These are phyloP conservation scores for Siderastrea radians DNA, from an alignment of 92 coral and sea anemone genomes.

Conservation along the genomic window DNA sequence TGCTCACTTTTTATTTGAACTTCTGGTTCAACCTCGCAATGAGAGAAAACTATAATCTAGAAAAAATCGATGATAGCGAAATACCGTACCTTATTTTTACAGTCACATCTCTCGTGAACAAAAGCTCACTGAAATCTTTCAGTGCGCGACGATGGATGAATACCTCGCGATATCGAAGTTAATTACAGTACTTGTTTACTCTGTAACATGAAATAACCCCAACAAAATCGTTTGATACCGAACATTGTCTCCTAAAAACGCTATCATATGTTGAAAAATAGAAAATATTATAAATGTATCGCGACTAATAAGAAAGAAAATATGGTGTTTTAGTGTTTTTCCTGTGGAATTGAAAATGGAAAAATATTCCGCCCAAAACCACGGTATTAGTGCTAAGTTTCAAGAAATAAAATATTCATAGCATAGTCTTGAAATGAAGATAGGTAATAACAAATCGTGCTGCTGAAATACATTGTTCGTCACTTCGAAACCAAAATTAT, in stretches of 20 bases:
- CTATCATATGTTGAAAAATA: neutral
- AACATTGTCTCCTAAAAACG: neutral
- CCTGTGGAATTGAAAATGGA: neutral
- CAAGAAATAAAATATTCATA: constrained; percentile 37
- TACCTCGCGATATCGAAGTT: constrained; percentile 1
- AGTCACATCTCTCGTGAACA: neutral
- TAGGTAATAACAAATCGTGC: constrained; percentile 13
- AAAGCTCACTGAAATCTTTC: neutral
- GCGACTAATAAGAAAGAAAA: neutral
- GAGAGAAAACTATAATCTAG: neutral
- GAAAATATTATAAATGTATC: neutral
- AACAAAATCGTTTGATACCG: neutral
- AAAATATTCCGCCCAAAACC: constrained; percentile 10
- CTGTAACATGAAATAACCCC: constrained; percentile 5
- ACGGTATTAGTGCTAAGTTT: constrained; percentile 3
- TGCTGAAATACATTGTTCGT: neutral
- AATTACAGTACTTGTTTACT: constrained; percentile 22
- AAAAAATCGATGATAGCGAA: constrained; percentile 18
- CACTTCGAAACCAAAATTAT: neutral
- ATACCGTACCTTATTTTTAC: neutral
- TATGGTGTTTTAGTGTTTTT: neutral
- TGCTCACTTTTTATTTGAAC: neutral
- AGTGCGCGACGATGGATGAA: neutral
- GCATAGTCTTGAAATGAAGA: constrained; percentile 18
- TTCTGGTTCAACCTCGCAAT: neutral